Base-by-base conservation (phyloP, 1,140 invertebrate genomes). In the Trichonephila clavipes region DNA sequence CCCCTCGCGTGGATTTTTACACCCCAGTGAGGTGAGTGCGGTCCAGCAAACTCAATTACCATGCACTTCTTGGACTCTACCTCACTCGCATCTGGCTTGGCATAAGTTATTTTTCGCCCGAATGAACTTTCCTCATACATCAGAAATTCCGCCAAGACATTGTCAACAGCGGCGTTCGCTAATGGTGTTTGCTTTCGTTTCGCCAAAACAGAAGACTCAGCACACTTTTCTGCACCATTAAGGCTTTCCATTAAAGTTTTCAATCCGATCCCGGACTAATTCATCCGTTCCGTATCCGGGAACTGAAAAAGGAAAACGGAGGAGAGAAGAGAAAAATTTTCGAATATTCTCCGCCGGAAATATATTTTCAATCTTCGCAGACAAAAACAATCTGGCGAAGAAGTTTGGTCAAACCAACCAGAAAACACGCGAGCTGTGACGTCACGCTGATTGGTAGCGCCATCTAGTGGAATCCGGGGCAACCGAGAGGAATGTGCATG, bases 151-250 rank as follows among this genome's bases (percentile, higher is more conserved):
- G 44, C 44, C 44, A 51, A 51, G 44, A 51, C 44, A 51, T 51
- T 51, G 44, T 51, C 44, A 51, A 51, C 44, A 51, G 44, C 44
- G 44, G 8, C 44, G 44, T 24, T 24, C 64, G n/a, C 64, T 69
- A 69, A 69, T 69, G 64, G 64, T 69, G 14, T 69, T 69, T 69
- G 64, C 24, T 69, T 69, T 10, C 64, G 0, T 24, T 14, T 69
- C 61, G 8, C n/a, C 64, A 28, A 51, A 51, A 51, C 44, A 51
- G 44, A 51, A 51, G 8, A 10, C 64, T 28, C 64, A 69, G 64
- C 64, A 69, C 64, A 69, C n/a, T 69, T 69, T 69, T 69, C 64
- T 69, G 24, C n/a, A 69, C 64, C 64, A 69, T 69, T 69, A 69
- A 69, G 64, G n/a, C 12, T 69, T 69, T 69, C 64, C 64, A 69